Percentiles rank a stretch among this genome's conserved stretches.
Evolutionary conservation across 1,140 invertebrate species (phyloP).

Genomic region (Druon quercuslanigerum): DNA sequence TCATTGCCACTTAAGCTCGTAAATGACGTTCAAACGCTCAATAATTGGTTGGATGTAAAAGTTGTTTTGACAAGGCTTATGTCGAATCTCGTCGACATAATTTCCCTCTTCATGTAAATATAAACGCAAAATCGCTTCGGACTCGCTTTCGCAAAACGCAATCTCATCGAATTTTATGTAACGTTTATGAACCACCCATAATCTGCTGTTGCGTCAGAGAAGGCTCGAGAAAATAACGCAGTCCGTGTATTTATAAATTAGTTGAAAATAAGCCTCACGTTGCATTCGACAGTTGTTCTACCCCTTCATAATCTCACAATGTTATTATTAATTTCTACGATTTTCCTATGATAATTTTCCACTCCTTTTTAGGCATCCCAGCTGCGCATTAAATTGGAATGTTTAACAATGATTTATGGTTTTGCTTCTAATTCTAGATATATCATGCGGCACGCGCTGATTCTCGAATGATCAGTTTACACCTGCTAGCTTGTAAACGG

Average conservation of each 20-base stretch:
- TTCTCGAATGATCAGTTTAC: slow-evolving; percentile 52
- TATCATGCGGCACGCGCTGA: slow-evolving; percentile 51
- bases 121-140: background rate
- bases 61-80: slow-evolving; percentile 16
- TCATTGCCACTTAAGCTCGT: slow-evolving; percentile 1
- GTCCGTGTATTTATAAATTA: slow-evolving; percentile 3
- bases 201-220: slow-evolving; percentile 7
- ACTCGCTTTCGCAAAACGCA: slow-evolving; percentile 16
- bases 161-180: slow-evolving; percentile 20
- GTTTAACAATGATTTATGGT: background rate
- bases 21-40: background rate
- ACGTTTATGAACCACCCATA: slow-evolving; percentile 7
- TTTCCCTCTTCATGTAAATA: slow-evolving; percentile 14
- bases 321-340: background rate
- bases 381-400: no score
- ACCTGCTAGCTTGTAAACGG: slow-evolving; percentile 69
- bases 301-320: background rate
- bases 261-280: slow-evolving; percentile 16
- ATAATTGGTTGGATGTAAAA: background rate
- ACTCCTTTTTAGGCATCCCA: no score
- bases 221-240: background rate
- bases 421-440: background rate
- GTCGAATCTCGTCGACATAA: background rate
- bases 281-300: background rate
- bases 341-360: no score